Evolutionary conservation across 37 sponge, comb jelly and placozoan genomes (phyloP).

Genomic region (Beroe forskalii): DNA sequence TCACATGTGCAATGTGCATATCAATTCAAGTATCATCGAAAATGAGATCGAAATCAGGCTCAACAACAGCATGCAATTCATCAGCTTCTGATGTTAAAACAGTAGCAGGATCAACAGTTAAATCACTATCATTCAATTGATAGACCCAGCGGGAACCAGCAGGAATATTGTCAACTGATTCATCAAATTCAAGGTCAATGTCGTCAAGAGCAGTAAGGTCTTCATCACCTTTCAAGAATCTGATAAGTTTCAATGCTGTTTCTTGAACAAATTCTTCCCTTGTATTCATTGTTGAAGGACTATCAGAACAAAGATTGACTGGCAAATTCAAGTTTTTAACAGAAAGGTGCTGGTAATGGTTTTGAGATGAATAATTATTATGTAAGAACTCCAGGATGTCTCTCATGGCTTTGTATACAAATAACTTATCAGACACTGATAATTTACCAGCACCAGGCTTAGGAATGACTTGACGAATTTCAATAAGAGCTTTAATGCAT

Average conservation of each 20-base stretch:
- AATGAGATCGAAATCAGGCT: neutral
- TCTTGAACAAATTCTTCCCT: neutral
- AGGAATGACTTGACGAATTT: neutral
- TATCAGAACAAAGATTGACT: neutral
- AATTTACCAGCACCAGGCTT: neutral
- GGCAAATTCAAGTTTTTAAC: neutral
- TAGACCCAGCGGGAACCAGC: neutral
- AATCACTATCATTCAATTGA: neutral
- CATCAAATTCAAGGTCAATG: neutral
- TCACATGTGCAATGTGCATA: no score
- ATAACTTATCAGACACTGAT: neutral
- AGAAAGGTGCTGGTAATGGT: conserved; percentile 1
- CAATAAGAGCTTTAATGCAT: conserved; percentile 3
- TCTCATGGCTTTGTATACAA: neutral
- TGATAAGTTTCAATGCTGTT: neutral
- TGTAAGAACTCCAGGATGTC: neutral
- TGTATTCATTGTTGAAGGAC: no score
- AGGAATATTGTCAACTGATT: neutral
- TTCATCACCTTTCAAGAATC: neutral
- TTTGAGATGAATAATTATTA: neutral
- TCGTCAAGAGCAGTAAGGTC: neutral
- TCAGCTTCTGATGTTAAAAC: neutral
- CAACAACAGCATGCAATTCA: neutral
- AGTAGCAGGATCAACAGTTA: conserved; percentile 1
- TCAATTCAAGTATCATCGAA: conserved; percentile 45